Base-by-base conservation (phyloP, 2,888 invertebrate genomes). In the Imbricaverruca yamaguchii region DNA sequence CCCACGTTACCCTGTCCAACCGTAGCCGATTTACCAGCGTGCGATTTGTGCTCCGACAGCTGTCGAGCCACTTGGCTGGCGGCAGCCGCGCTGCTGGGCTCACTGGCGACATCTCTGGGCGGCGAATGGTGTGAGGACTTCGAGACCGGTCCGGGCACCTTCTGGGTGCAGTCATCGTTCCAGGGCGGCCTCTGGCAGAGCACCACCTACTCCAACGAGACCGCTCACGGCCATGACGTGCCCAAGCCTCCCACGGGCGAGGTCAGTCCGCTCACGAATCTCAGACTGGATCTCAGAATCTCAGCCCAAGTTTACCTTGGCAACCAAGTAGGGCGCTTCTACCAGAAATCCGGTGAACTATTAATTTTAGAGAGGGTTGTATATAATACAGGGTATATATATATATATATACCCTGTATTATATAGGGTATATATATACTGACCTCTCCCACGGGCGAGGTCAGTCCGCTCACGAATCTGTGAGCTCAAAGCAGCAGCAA, bases 121-220 rank as follows among this genome's bases (percentile, higher is more conserved):
- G 74, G 74, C 12, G 74, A 74, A 15, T 74, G 74, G 74, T 74
- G 74, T 21, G 74, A 74, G 53, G 18, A 53, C 74, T 74, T 74
- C 53, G 74, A 74, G 74, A 21, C 15, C 15, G 74, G 74, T 6
- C 7, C 53, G 74, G 74, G 74, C 15, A 13, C 12, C 6, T 74
- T 74, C 74, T 74, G 74, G 74, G 8, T 1, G 13, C 74, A 74
- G 74, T 53, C 18, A 0, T 6, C 6, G 9, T 74, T 10, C 39
- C 74, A 74, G 25, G 74, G 74, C 9, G 74, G 74, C 18, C 15
- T 1, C 2, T 74, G 74, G 74, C 7, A 13, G 9, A 53, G 53
- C 74, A 74, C 74, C 18, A 25, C 15, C 6, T 74, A 74, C 53
- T 8, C 18, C 21, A 25, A 53, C 4, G 74, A 74, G 53, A 74